Base-by-base conservation (phyloP, 2,113 vertebrate species). In the Osmerus eperlanus region DNA sequence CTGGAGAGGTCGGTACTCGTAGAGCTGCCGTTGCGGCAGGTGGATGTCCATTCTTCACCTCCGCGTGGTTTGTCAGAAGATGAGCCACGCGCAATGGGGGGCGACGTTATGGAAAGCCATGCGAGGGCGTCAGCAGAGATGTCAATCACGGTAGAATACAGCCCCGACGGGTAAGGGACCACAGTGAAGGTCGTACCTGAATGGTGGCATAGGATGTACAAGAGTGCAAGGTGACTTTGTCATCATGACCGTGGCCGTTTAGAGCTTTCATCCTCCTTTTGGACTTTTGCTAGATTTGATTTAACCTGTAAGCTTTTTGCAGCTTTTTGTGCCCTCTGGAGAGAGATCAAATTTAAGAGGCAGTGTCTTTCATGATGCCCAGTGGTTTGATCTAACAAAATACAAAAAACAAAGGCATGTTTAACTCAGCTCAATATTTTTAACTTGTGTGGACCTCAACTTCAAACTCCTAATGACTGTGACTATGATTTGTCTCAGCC, bases 181-280 rank as follows among this genome's bases (percentile, higher is more conserved):
- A 74, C 41, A 67, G 62, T 53, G 67, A 63, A 68, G 70, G 65
- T 65, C 75, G 4, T 67, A 62, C 28, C 56, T 7, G 21, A n/a
- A 19, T 21, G 4, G 21, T 21, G 18, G 56, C 56, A 21, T 62
- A 19, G 25, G 25, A 15, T 23, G 21, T 28, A 47, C 32, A 36
- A 36, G 32, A 36, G 32, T 36, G 76, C 84, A 87, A 87, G 84
- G 87, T 87, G 84, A 89, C 80, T 85, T 72, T 70, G 71, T 14
- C 18, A 76, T 72, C 71, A 74, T 55, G 71, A n/a, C 66, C 72
- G 41, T 9, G 41, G 41, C 41, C 2, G 41, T 47, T 47, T 2
- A 47, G 41, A 11, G 41, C 7, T 47, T 47, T 47, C 41, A 5
- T 47, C 9, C 41, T 47, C 41, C 9, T 7, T 47, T 47, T 47